These are phyloP conservation scores for Sphaeridia pumilis DNA, from an alignment of 2,888 invertebrate species.

Conservation along the genomic window DNA sequence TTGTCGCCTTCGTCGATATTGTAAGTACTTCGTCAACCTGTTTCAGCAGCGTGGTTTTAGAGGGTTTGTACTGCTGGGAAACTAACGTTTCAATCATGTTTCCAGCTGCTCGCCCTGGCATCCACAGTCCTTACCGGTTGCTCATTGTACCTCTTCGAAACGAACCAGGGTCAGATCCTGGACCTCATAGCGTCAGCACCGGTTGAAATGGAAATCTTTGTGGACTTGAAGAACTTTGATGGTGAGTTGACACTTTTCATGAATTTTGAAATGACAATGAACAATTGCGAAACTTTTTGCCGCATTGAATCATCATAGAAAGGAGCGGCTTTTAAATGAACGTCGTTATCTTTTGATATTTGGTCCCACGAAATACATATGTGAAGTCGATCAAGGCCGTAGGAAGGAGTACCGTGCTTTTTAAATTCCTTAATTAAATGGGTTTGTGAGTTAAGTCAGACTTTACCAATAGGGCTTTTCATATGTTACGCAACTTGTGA, in stretches of 20 bases:
- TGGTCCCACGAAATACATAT: too few relatives aligned
- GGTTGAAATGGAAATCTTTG: neutral
- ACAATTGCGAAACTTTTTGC: too few relatives aligned
- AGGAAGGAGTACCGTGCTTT: too few relatives aligned
- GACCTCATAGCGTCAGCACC: constrained; percentile 2
- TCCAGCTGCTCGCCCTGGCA: neutral
- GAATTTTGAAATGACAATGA: too few relatives aligned
- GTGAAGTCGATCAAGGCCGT: too few relatives aligned
- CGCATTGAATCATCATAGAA: too few relatives aligned
- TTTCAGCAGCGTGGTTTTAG: neutral
- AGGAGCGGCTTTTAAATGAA: too few relatives aligned
- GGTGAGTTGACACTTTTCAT: neutral
- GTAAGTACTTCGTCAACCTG: neutral
- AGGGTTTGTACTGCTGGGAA: neutral
- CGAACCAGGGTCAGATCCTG: neutral
- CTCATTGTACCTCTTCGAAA: constrained; percentile 1
- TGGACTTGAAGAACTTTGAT: neutral
- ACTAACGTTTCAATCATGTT: neutral
- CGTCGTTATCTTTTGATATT: too few relatives aligned
- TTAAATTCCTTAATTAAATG: too few relatives aligned
- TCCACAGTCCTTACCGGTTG: neutral
- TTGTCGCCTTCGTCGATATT: neutral
- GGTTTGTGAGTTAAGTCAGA: too few relatives aligned
- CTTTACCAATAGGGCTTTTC: too few relatives aligned
- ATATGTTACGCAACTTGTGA: too few relatives aligned